A percentile compares a stretch with the other conserved stretches of the same genome.
Evolutionary conservation across 2,888 invertebrate species (phyloP).

Genomic region (Gasteruption jaculator): DNA sequence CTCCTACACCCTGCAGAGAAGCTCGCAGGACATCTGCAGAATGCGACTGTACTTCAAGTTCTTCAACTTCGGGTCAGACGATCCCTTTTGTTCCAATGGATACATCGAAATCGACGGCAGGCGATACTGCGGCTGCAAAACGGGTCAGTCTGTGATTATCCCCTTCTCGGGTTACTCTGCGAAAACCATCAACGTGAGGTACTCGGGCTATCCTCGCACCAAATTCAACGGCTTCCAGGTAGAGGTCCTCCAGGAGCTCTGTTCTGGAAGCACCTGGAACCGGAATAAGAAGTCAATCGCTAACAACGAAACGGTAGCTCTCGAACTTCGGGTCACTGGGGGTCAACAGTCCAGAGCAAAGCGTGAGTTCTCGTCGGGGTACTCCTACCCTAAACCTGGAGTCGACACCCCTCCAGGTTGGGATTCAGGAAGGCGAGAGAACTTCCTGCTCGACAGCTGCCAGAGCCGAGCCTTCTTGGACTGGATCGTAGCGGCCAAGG

Average conservation of each 20-base stretch:
- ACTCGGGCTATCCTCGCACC: constrained; percentile 47
- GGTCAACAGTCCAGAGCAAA: constrained; percentile 15
- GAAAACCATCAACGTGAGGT: constrained; percentile 53
- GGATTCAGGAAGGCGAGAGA: constrained; percentile 10
- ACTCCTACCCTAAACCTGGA: constrained; percentile 29
- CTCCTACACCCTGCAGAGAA: constrained; percentile 53
- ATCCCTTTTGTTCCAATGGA: constrained; percentile 51
- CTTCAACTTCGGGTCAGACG: constrained; percentile 54
- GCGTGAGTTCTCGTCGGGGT: constrained; percentile 32
- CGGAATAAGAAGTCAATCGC: constrained; percentile 7
- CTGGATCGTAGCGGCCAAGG: constrained; percentile 37
- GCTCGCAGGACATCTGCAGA: constrained; percentile 53
- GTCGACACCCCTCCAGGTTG: too few species aligned
- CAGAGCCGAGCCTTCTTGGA: constrained; percentile 33
- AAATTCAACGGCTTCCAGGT: constrained; percentile 55
- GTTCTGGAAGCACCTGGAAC: constrained; percentile 29
- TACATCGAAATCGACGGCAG: constrained; percentile 58
- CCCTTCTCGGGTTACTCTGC: constrained; percentile 27
- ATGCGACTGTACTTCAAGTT: constrained; percentile 56
- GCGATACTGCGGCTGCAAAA: constrained; percentile 58
- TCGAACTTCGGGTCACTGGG: neutral
- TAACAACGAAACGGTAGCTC: too few species aligned
- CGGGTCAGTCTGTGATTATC: constrained; percentile 45
- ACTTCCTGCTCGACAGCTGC: constrained; percentile 24
- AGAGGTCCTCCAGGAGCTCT: constrained; percentile 58